Base-by-base conservation (phyloP, 2,797 vertebrate species). In the Kryptolebias ocellatus region DNA sequence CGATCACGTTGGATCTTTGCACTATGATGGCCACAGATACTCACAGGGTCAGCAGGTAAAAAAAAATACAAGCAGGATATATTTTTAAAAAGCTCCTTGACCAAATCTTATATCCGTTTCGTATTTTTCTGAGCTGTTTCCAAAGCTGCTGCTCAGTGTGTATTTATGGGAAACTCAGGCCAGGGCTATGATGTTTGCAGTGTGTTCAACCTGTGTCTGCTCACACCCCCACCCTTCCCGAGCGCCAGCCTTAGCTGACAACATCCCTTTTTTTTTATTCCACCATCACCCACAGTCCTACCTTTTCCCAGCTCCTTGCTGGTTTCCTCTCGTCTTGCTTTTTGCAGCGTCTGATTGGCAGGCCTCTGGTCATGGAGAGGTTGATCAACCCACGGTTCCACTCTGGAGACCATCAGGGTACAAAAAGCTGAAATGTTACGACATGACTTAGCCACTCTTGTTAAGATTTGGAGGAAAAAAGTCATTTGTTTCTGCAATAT, bases 121-220 rank as follows among this genome's bases (percentile, higher is more conserved):
- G 51, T 74, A 68, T 71, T 73, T 47, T 67, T 18, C 45, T 66
- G 24, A 57, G 53, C 78, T 20, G 0, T 60, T 67, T 52, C 0
- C 55, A 16, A 27, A 63, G 64, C 69, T 49, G 65, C 69, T 50
- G 15, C 34, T 11, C 34, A 1, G 56, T 53, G 77, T 74, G 84
- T 70, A 68, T 83, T 81, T 72, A 50, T 34, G 75, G 85, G 84
- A 85, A 84, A 81, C 77, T 5, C 78, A 73, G 86, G 80, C 78
- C 80, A 78, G 86, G 84, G 81, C 85, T 85, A 58, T 68, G 80
- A 84, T 59, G 78, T 78, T 58, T 77, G 85, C 86, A 79, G 82
- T 74, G 60, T 83, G 67, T 89, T 74, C 83, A n/a, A 85, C 83
- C 82, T 34, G 68, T 81, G 79, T 89, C 77, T 81, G 77, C 83